Conservation (phyloP, 2,888 invertebrate species). For the Cantharis rustica region DNA sequence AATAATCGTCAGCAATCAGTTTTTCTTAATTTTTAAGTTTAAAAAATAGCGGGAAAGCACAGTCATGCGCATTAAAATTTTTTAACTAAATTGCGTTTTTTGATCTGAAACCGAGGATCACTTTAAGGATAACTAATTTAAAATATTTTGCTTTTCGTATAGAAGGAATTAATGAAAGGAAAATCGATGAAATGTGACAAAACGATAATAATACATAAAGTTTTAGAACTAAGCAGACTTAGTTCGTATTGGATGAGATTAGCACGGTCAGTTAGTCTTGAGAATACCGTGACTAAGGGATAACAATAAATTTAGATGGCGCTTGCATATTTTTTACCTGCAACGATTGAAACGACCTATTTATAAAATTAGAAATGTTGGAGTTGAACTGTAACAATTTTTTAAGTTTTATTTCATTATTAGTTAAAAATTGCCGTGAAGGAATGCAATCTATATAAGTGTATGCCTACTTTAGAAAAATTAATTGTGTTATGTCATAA, state of each 20-base stretch:
- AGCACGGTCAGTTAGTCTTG: conserved; percentile 37
- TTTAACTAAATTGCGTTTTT: too few species aligned
- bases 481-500: conserved; percentile 24
- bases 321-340: conserved; percentile 35
- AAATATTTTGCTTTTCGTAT: background rate
- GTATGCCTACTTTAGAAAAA: conserved; percentile 28
- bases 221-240: background rate
- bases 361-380: conserved; percentile 11
- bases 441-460: conserved; percentile 18
- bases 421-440: conserved; percentile 19
- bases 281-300: conserved; percentile 35
- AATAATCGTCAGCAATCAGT: too few species aligned
- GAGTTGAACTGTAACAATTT: conserved; percentile 18
- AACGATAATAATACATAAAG: background rate
- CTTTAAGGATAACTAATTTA: background rate
- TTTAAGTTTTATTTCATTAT: conserved; percentile 25
- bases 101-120: too few species aligned
- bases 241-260: conserved; percentile 30
- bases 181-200: background rate
- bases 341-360: conserved; percentile 10
- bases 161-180: background rate
- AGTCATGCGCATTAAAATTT: too few species aligned
- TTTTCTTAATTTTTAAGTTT: too few species aligned
- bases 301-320: conserved; percentile 33
- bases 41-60: too few species aligned